Evolutionary conservation across 2,888 invertebrate species (phyloP), one percentile per base, ranked within the genome.

Genomic region (Mythimna lalbum): DNA sequence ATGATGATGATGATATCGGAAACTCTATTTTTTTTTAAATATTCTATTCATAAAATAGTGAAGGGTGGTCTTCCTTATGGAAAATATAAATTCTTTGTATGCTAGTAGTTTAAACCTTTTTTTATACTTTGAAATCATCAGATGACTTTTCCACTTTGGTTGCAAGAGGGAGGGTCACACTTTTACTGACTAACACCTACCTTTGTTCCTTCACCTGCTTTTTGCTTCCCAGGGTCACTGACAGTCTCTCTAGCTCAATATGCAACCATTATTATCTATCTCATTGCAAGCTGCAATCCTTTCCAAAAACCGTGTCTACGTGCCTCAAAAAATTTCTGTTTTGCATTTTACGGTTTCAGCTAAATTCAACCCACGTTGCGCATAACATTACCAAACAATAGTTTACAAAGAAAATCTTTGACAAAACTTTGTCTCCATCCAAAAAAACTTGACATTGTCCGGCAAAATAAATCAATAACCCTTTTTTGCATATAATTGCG

Each of bases 401-500:
- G 86, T 73, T 71, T 80, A 78, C 86, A 80, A 84, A 86, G 86
- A 88, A 88, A 89, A 89, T 88, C 78, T 80, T 69, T 79, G 77
- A 83, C 82, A 84, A 85, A 88, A 87, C 75, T 72, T 52, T 72
- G 71, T 83, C 73, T 70, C 60, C 56, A 76, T 62, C 56, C 65
- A 87, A 88, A 88, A 91, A 87, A 88, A 73, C 27, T 77, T 23
- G 47, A 69, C 78, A 90, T 91, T 92, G 91, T 91, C 85, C 84
- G 56, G 39, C 66, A 47, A 66, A 73, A 74, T 83, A 84, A 85
- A 77, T 84, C 71, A 74, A 83, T 76, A 89, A 91, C 92, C 91
- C 93, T 93, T 94, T 95, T 95, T 95, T 95, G 95, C 95, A 95
- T 95, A 95, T 89, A 86, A 90, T 94, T 93, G 93, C 93, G 90